These are phyloP conservation scores for Dreissena rostriformis DNA, from an alignment of 1,140 invertebrate genomes.

Conservation along the genomic window DNA sequence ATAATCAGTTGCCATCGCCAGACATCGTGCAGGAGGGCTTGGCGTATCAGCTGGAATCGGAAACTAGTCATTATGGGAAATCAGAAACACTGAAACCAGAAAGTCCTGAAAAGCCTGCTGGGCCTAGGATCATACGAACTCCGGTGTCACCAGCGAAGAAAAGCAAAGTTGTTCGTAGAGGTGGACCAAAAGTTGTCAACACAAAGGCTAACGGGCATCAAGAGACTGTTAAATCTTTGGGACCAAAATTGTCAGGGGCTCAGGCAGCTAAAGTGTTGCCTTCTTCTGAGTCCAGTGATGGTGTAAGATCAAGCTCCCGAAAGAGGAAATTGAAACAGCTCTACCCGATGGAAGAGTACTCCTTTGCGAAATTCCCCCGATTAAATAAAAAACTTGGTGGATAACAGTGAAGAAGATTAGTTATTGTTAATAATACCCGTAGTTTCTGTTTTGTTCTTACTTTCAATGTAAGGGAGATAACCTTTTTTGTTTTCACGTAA, in stretches of 20 bases:
- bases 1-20: conserved; percentile 27
- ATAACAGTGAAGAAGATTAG: conserved; percentile 3
- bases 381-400: conserved; percentile 38
- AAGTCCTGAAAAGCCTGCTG: background rate
- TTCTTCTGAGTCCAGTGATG: conserved; percentile 18
- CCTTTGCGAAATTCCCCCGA: conserved; percentile 56
- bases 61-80: conserved; percentile 16
- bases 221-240: too few species aligned
- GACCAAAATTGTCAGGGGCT: background rate
- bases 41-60: conserved; percentile 6
- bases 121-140: conserved; percentile 40
- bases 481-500: too few species aligned
- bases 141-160: conserved; percentile 42
- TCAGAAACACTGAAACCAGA: conserved; percentile 6
- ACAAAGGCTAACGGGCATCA: background rate
- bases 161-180: conserved; percentile 38
- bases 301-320: conserved; percentile 70
- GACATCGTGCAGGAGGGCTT: conserved; percentile 14
- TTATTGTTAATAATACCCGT: background rate
- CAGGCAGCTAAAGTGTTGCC: background rate
- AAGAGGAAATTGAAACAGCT: conserved; percentile 76
- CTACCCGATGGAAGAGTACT: conserved; percentile 78
- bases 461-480: too few species aligned
- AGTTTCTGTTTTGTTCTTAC: too few species aligned
- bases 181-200: conserved; percentile 1